These are phyloP conservation scores for Drosophila tristis DNA, from an alignment of 1,140 invertebrate species.

Conservation along the genomic window DNA sequence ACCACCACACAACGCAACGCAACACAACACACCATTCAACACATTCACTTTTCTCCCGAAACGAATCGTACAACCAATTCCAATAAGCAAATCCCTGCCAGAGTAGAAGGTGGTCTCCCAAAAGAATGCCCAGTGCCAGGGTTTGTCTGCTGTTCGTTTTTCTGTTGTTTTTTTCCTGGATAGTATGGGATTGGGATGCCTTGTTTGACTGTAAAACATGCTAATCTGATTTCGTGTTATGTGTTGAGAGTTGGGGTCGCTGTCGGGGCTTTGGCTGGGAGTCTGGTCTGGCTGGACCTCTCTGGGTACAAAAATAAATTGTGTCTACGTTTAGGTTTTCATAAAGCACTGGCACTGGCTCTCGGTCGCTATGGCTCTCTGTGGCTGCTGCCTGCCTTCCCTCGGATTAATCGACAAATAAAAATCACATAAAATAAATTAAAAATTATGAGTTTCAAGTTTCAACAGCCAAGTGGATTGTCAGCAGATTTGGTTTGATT, in stretches of 20 bases:
- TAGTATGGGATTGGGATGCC: slow-evolving; percentile 13
- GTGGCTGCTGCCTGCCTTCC: slow-evolving; percentile 28
- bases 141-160: slow-evolving; percentile 62
- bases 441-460: slow-evolving; percentile 83
- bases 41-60: slow-evolving; percentile 73
- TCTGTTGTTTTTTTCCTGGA: not conserved
- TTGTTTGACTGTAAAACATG: slow-evolving; percentile 78
- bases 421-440: slow-evolving; percentile 83
- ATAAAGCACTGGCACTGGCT: slow-evolving; percentile 61
- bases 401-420: slow-evolving; percentile 80
- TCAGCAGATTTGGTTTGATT: slow-evolving; percentile 80
- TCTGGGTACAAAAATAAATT: slow-evolving; percentile 73
- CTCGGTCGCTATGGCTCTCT: slow-evolving; percentile 19
- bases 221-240: slow-evolving; percentile 82
- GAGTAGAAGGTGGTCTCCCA: slow-evolving; percentile 14
- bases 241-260: slow-evolving; percentile 58
- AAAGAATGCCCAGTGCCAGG: slow-evolving; percentile 59
- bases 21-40: slow-evolving; percentile 36
- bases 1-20: too few species aligned
- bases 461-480: slow-evolving; percentile 74
- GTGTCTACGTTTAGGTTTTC: slow-evolving; percentile 81
- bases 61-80: slow-evolving; percentile 16
- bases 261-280: too few species aligned
- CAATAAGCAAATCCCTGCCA: slow-evolving; percentile 25
- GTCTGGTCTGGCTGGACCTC: not conserved